Percentiles rank a stretch among this genome's conserved stretches.
Conservation (phyloP, 2,797 vertebrate genomes). For the Pipistrellus kuhlii region DNA sequence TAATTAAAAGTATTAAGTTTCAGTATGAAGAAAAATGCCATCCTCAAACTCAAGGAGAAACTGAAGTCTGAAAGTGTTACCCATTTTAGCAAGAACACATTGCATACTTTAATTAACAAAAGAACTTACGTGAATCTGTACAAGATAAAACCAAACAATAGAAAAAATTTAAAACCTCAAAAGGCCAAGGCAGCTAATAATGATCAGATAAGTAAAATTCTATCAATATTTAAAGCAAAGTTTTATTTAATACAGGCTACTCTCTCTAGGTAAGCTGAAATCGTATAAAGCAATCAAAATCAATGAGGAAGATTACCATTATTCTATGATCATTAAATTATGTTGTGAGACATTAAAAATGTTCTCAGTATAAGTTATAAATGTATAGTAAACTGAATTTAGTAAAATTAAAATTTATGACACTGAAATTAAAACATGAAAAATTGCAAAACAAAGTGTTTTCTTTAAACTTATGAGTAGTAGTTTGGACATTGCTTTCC, state of each 20-base stretch:
- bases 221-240: not conserved
- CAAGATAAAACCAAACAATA: not conserved
- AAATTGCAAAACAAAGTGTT: not conserved
- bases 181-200: not conserved
- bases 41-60: not conserved
- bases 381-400: not conserved
- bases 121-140: not conserved
- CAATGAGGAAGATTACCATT: not conserved
- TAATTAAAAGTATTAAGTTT: constrained; percentile 4
- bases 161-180: not conserved
- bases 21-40: not conserved
- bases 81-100: not conserved
- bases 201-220: not conserved
- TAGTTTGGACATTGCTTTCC: not conserved
- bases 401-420: not conserved
- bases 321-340: not conserved
- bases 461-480: not conserved
- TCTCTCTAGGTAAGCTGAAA: not conserved
- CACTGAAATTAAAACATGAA: not conserved
- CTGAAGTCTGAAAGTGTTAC: constrained; percentile 12
- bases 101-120: not conserved
- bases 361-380: not conserved
- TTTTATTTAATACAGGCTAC: not conserved
- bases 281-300: not conserved
- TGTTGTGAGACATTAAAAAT: not conserved